Base-by-base conservation (phyloP, 2,888 invertebrate genomes). In the Callinectes sapidus region DNA sequence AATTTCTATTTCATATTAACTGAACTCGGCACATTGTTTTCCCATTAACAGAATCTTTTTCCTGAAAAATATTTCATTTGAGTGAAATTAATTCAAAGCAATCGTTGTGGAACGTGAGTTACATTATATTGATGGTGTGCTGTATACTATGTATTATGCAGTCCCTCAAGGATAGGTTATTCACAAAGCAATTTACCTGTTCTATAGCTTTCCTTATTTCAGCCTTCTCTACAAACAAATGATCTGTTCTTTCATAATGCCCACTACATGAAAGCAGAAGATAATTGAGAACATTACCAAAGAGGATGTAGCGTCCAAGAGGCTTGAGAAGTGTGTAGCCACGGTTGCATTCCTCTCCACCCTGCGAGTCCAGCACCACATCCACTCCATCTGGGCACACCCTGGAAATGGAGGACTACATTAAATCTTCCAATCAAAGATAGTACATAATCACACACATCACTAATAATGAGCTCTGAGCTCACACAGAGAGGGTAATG, bases 281-380 rank as follows among this genome's bases (percentile, higher is more conserved):
- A 61, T 28, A 71, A 71, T 13, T 23, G 10, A 28, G 71, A 28
- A 28, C 10, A 71, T 71, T 91, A 97, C 97, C 98, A 96, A 98
- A 98, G 81, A 98, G 97, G 95, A 98, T 97, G 96, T 98, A 98
- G 96, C 97, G 97, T 95, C 98, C 98, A 97, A 98, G 97, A 5
- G 98, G 98, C 95, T 98, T 98, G 95, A 98, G 96, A 77, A 98
- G 96, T 92, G 96, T 96, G 95, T 98, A 98, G 66, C 98, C 98
- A 95, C 97, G 97, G 96, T 98, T 98, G 96, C 98, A 98, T 95
- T 98, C 98, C 95, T 98, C 98, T 6, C 98, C 98, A 95, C 98
- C 98, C 93, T 98, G 97, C 95, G 98, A 98, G 96, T 98, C 98
- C 95, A 98, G 96, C 61, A 98, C 98, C 92, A 98, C 97, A 95